phyloP scores from a whole-genome alignment of 2,797 vertebrate species.

The Sebastes reedi region DNA sequence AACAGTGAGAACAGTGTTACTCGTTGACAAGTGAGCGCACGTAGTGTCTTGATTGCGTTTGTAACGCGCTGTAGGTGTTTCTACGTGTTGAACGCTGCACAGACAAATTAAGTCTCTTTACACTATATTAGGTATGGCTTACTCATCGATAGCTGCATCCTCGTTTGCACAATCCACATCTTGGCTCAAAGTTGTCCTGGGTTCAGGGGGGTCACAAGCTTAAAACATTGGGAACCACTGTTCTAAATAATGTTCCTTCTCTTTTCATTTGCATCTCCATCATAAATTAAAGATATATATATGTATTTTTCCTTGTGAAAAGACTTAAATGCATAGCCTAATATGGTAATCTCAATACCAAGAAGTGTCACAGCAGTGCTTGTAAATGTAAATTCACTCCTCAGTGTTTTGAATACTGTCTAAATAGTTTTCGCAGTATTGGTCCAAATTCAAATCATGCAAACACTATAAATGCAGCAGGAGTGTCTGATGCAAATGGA shows the following conservation, averaged over 20 bases:
- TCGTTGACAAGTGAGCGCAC: slow-evolving; percentile 43
- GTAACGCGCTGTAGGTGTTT: slow-evolving; percentile 5
- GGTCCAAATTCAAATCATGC: background rate
- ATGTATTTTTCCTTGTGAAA: background rate
- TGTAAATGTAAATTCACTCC: background rate
- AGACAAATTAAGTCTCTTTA: slow-evolving; percentile 20
- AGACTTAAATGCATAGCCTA: background rate
- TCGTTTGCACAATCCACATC: background rate
- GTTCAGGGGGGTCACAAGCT: background rate
- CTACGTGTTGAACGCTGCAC: slow-evolving; percentile 41
- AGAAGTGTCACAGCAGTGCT: background rate
- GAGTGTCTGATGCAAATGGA: background rate
- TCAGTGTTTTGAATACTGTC: background rate
- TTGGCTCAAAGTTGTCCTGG: background rate
- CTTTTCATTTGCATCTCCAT: background rate
- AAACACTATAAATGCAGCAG: background rate
- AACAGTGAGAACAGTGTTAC: slow-evolving; percentile 25
- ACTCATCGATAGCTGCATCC: background rate
- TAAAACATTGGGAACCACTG: background rate
- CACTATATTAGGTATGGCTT: slow-evolving; percentile 9
- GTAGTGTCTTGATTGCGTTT: background rate
- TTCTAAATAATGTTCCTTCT: background rate
- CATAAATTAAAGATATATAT: background rate
- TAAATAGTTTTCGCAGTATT: background rate
- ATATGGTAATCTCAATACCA: background rate